phyloP scores from a whole-genome alignment of 2,797 vertebrate genomes.

The Oophaga sylvatica region DNA sequence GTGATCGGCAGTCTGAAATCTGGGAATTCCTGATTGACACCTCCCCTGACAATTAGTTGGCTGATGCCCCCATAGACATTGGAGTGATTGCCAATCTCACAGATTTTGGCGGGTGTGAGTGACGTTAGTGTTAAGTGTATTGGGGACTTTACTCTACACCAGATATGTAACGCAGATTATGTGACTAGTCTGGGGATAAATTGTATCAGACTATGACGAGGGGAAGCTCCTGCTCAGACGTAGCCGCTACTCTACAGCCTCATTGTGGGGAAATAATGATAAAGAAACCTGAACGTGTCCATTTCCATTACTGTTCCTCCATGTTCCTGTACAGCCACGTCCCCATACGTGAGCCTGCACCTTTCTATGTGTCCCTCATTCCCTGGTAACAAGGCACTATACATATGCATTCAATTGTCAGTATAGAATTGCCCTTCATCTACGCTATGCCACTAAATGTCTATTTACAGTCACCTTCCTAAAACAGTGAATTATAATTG shows the following conservation, averaged over 20 bases:
- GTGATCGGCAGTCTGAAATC: no score
- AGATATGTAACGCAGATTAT: neutral
- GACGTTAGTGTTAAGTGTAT: no score
- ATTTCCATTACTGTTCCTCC: neutral
- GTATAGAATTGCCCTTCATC: constrained; percentile 4
- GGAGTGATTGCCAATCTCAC: no score
- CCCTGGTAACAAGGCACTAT: constrained; percentile 17
- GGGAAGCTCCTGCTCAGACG: neutral
- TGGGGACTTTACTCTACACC: no score
- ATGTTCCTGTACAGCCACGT: neutral
- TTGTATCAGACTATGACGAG: neutral
- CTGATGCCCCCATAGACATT: no score
- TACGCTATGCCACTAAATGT: constrained; percentile 6
- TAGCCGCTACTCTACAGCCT: neutral
- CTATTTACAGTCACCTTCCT: neutral
- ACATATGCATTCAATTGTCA: constrained; percentile 29
- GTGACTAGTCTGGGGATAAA: neutral
- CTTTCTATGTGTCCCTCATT: neutral
- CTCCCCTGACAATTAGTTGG: no score
- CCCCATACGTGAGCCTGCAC: no score
- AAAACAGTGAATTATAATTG: neutral
- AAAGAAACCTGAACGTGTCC: neutral
- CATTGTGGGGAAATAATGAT: neutral
- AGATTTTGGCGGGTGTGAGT: no score
- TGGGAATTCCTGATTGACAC: no score